These are phyloP conservation scores for Rhinella marina DNA, from an alignment of 2,797 vertebrate genomes.

Conservation along the genomic window DNA sequence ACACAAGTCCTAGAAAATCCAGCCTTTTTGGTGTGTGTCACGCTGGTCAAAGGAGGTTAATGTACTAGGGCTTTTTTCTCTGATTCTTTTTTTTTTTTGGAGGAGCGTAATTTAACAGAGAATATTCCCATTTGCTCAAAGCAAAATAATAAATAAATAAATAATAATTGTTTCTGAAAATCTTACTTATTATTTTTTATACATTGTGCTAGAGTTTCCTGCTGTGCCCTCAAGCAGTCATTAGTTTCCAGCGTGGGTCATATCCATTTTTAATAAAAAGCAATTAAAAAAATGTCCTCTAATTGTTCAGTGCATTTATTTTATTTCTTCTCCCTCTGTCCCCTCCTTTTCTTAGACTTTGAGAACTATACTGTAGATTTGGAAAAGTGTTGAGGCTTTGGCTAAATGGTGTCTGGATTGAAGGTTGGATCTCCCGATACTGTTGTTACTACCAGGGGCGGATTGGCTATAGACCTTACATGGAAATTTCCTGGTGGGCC, in stretches of 20 bases:
- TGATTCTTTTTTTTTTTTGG: not conserved
- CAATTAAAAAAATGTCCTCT: not conserved
- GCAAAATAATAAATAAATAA: not conserved
- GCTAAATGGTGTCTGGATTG: no score
- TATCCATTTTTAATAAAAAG: not conserved
- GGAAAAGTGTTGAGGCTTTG: no score
- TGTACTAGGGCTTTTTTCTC: not conserved
- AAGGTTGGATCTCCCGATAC: no score
- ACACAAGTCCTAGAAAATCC: not conserved
- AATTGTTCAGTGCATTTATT: not conserved
- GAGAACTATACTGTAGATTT: no score
- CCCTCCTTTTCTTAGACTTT: not conserved
- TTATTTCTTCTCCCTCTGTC: not conserved
- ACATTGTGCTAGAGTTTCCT: not conserved
- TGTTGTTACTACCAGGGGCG: no score
- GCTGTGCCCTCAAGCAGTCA: not conserved
- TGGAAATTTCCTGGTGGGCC: no score
- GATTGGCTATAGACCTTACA: no score
- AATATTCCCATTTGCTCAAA: slow-evolving; percentile 20
- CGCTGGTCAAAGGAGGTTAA: slow-evolving; percentile 39
- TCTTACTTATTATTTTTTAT: slow-evolving; percentile 7
- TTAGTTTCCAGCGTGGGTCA: not conserved
- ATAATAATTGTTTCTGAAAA: slow-evolving; percentile 27
- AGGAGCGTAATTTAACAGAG: not conserved
- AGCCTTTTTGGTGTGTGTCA: not conserved